phyloP scores from a whole-genome alignment of 2,888 invertebrate genomes.

The Polydrusus cervinus region DNA sequence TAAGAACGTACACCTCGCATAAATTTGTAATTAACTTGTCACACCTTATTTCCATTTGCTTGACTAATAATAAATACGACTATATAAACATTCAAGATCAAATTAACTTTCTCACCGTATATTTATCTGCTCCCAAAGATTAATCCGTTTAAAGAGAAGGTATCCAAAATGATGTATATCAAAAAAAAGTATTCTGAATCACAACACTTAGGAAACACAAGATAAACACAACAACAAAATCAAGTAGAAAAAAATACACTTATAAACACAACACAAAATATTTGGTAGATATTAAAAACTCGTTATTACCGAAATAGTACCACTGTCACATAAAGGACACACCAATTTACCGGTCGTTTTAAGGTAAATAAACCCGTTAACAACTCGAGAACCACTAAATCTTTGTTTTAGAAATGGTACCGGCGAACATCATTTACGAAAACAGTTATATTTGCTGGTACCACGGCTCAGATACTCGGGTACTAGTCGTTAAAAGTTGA shows the following conservation, averaged over 20 bases:
- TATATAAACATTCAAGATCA: too few relatives aligned
- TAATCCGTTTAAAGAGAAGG: not conserved
- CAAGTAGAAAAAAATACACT: not conserved
- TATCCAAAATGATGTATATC: not conserved
- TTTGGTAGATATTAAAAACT: not conserved
- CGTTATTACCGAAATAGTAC: not conserved
- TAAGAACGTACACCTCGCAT: too few relatives aligned
- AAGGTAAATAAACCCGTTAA: constrained; percentile 16
- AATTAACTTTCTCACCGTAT: not conserved
- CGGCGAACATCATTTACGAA: constrained; percentile 21
- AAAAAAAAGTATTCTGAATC: not conserved
- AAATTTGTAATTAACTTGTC: too few relatives aligned
- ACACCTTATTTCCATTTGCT: too few relatives aligned
- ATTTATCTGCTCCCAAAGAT: not conserved
- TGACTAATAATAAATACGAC: too few relatives aligned
- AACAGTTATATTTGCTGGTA: constrained; percentile 35
- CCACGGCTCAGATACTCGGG: constrained; percentile 6
- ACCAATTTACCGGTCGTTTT: not conserved
- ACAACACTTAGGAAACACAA: not conserved
- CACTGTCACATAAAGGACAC: not conserved
- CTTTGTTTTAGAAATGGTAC: constrained; percentile 14
- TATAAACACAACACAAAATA: not conserved
- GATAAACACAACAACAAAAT: not conserved
- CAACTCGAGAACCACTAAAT: constrained; percentile 6
- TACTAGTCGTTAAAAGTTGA: constrained; percentile 19